Evolutionary conservation across 2,888 invertebrate genomes (phyloP), one percentile per base, ranked within the genome.

Genomic region (Hedychridium roseum): DNA sequence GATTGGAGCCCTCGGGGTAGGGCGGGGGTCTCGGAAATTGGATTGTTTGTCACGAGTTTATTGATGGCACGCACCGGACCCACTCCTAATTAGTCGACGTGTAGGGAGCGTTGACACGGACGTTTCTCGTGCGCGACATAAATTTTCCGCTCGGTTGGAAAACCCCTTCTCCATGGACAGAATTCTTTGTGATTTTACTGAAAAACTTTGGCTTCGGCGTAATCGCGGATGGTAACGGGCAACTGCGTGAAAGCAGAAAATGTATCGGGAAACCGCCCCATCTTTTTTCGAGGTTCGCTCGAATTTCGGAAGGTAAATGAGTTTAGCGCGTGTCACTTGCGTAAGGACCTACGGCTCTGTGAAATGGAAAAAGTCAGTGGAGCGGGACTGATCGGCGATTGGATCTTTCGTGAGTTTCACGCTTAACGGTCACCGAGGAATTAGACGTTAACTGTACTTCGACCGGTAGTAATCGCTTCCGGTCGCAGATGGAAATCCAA

Each of bases 21-120:
- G 42, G 23, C 23, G 26, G 23, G 35, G 17, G 21, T 17, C 39
- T 32, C 12, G 50, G 37, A 56, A 52, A 56, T 53, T 53, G 48
- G 45, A 58, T 54, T 54, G 57, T 58, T 45, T 39, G 58, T 50
- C 45, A 40, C 58, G 50, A 45, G 42, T 48, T 37, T 39, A 50
- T 48, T 44, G 36, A 34, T 41, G 42, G 18, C 32, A 21, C 38
- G 38, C 37, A 48, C 27, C 27, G 14, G 11, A 28, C 23, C 34
- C 17, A 16, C 27, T 32, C 40, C 44, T 50, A 53, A 58, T 56
- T 56, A 57, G 50, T 38, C 17, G n/a, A n/a, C n/a, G 39, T 12
- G 32, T 23, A 26, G 17, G 27, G 50, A 18, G 20, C 39, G 43
- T 41, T 26, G 42, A 32, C 39, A 28, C 26, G 40, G 36, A n/a